phyloP scores from a whole-genome alignment of 2,888 invertebrate genomes.

The Brachypalpus laphriformis region DNA sequence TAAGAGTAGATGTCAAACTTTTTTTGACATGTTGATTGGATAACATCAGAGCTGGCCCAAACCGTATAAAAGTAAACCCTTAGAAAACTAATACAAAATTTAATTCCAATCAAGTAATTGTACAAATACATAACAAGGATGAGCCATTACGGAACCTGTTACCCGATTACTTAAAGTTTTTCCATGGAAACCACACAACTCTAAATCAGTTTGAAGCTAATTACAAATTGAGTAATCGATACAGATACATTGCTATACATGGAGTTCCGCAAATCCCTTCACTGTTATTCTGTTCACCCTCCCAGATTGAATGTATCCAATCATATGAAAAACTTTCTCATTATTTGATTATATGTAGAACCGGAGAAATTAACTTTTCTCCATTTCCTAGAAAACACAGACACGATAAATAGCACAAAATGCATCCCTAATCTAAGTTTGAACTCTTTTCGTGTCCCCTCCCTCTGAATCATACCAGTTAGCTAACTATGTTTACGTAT shows the following conservation, averaged over 20 bases:
- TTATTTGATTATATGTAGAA: slow-evolving; percentile 62
- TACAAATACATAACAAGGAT: background rate
- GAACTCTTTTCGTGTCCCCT: slow-evolving; percentile 21
- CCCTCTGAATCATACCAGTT: background rate
- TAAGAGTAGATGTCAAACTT: too few relatives aligned
- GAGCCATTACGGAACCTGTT: background rate
- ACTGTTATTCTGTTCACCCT: background rate
- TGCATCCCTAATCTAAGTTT: slow-evolving; percentile 54
- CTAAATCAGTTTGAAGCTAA: slow-evolving; percentile 39
- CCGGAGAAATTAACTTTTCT: slow-evolving; percentile 43
- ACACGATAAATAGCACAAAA: slow-evolving; percentile 49
- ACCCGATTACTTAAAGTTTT: background rate
- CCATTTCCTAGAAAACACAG: slow-evolving; percentile 27
- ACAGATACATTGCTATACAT: slow-evolving; percentile 9
- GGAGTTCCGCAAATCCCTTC: background rate
- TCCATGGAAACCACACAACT: slow-evolving; percentile 32
- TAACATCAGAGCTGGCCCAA: too few relatives aligned
- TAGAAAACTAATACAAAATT: too few relatives aligned
- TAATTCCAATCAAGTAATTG: background rate
- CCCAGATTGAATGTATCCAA: slow-evolving; percentile 26
- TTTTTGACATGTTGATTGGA: too few relatives aligned
- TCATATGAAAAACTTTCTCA: slow-evolving; percentile 50
- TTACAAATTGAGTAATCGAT: slow-evolving; percentile 57
- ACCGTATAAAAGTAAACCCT: too few relatives aligned
- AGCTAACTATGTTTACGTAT: slow-evolving; percentile 25